Base-by-base conservation (phyloP, 2,797 vertebrate species). In the Catharus ustulatus region DNA sequence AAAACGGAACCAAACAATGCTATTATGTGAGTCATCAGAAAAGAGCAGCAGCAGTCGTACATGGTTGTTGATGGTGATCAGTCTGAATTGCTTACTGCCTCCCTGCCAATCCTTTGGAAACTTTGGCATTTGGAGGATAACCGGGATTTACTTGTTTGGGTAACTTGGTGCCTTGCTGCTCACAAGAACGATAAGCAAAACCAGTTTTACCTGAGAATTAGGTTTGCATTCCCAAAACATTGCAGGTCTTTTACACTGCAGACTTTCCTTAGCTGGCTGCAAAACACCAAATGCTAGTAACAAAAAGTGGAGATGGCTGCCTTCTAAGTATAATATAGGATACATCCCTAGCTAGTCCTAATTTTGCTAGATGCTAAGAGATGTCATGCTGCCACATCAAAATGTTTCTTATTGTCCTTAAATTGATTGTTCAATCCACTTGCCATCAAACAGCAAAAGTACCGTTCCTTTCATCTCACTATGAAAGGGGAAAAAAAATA, bases 1-100 rank as follows among this genome's bases (percentile, higher is more conserved):
- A 85, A 90, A 84, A 90, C 68, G 19, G 75, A 92, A 36, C 48
- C 64, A 87, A 93, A 92, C 54, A 80, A 77, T 57, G 42, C 15
- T 23, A 95, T 94, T 85, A 75, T 23, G 58, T 87, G 94, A 94
- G 78, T 95, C 92, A 94, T 75, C 92, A 89, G 76, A 85, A 85
- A 89, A 93, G 81, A 85, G 54, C 64, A 83, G 66, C 46, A 83
- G 74, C 81, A 67, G 54, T 89, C 38, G 15, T 69, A 77, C 48
- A 68, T 29, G 36, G 68, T 16, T 15, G 15, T 29, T 38, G 78
- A 66, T 20, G 40, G 58, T 59, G 76, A 87, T 85, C 69, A 59
- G 51, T 11, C 62, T 77, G 42, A 87, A 85, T 55, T 84, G 52
- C 78, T 61, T 49, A 64, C 48, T 92, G 75, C 7, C 11, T 29